A percentile compares a stretch with the other conserved stretches of the same genome.
Evolutionary conservation across 2,888 invertebrate genomes (phyloP).

Genomic region (Drosophila hamatofila): DNA sequence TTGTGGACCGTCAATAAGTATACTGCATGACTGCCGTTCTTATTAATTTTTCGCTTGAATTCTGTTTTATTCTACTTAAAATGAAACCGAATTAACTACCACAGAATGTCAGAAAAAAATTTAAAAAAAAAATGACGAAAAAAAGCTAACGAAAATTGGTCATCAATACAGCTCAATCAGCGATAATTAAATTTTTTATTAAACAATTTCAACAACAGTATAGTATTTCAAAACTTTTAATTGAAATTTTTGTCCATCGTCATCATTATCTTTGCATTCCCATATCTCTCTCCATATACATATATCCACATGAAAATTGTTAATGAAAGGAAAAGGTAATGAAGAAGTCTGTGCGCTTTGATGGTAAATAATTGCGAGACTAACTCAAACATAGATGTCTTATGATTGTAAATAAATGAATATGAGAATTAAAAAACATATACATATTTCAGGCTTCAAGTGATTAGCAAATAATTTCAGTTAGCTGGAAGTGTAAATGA

Average conservation of each 20-base stretch:
- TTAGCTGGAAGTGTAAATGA: background rate
- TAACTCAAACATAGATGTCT: background rate
- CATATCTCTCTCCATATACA: background rate
- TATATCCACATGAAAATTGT: background rate
- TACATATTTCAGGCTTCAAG: background rate
- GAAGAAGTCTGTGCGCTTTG: background rate
- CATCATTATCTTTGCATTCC: no score
- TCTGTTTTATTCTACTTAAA: no score
- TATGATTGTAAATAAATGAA: background rate
- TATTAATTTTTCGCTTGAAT: no score
- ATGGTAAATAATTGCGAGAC: background rate
- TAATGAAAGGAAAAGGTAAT: background rate
- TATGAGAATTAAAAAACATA: background rate
- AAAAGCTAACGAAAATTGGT: background rate
- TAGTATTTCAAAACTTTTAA: background rate
- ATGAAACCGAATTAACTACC: no score
- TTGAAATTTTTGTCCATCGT: background rate
- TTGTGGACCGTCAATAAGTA: no score
- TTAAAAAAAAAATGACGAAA: no score
- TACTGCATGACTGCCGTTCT: no score
- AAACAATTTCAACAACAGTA: background rate
- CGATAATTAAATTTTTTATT: background rate
- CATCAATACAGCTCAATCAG: background rate
- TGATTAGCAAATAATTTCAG: background rate
- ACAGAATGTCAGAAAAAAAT: no score